Evolutionary conservation across 2,113 vertebrate species (phyloP), one percentile per base, ranked within the genome.

Genomic region (Cnemophilus loriae): DNA sequence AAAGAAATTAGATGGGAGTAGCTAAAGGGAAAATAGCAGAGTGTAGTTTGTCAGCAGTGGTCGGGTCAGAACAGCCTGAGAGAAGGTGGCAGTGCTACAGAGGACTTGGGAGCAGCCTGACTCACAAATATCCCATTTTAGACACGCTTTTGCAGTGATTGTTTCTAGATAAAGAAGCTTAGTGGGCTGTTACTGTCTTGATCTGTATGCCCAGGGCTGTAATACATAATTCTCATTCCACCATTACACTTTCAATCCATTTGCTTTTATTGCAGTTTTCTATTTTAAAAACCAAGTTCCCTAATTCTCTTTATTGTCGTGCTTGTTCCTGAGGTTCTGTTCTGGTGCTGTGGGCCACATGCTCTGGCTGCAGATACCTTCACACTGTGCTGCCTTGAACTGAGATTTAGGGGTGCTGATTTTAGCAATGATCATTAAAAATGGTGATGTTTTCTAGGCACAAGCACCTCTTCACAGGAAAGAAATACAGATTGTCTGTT

Each of bases 201-300:
- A 93, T 78, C 93, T 87, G 52, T 55, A 35, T 94, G 65, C 56
- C 41, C 19, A 57, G 70, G 73, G 70, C 71, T 75, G 83, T 76
- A 94, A 83, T 91, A 65, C 56, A 60, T 93, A 90, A 94, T 85
- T 95, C 71, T 93, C 44, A 89, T 93, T 46, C 67, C 76, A 57
- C 47, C 44, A 64, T 94, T 93, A 92, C 70, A 24, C 57, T 85
- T 69, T 41, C n/a, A 89, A 70, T 83, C 76, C 79, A 82, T 79
- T 87, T 90, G 33, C 8, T 95, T 95, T 96, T 95, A 94, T 92
- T 87, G 82, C 32, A 26, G 47, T 85, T 93, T 90, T 52, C 60
- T 80, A 32, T 91, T 95, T 68, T 39, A 60, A 68, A 87, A 69
- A 30, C 0, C 16, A 74, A 33, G 33, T 56, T 65, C 80, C 27